Conservation (phyloP, 2,113 vertebrate species). For the Rousettus leschenaultii region DNA sequence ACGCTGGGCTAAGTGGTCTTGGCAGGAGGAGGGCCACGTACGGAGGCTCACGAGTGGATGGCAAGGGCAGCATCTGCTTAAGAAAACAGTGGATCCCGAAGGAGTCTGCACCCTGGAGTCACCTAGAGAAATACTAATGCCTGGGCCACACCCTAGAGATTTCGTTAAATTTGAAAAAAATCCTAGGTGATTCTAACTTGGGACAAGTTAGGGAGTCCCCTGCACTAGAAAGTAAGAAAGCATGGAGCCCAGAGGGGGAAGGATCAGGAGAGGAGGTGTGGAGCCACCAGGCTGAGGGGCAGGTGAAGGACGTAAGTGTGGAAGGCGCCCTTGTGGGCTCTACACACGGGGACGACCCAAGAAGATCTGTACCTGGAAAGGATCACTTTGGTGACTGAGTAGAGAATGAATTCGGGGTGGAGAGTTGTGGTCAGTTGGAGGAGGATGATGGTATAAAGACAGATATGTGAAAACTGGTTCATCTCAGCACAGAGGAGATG, state of each 20-base stretch:
- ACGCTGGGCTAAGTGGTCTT: not conserved
- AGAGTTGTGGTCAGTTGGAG: not conserved
- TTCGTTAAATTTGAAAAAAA: not conserved
- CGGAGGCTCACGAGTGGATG: not conserved
- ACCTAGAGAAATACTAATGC: not conserved
- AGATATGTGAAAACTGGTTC: not conserved
- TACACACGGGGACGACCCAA: too few relatives aligned
- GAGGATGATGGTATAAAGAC: not conserved
- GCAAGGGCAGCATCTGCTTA: too few relatives aligned
- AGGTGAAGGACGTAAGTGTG: not conserved
- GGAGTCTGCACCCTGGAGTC: not conserved
- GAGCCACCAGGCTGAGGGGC: rapidly evolving
- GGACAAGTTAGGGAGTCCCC: not conserved
- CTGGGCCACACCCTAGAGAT: not conserved
- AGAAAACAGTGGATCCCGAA: not conserved
- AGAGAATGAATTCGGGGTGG: not conserved
- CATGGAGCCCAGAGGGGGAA: rapidly evolving
- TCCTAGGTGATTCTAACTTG: not conserved
- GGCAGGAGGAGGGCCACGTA: not conserved
- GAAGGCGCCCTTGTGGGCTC: not conserved
- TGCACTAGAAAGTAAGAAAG: not conserved
- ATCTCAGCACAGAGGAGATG: not conserved
- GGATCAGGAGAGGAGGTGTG: rapidly evolving
- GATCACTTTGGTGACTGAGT: not conserved
- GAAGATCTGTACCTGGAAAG: not conserved